Evolutionary conservation across 2,888 invertebrate species (phyloP), one percentile per base, ranked within the genome.

Genomic region (Meloe dianella): DNA sequence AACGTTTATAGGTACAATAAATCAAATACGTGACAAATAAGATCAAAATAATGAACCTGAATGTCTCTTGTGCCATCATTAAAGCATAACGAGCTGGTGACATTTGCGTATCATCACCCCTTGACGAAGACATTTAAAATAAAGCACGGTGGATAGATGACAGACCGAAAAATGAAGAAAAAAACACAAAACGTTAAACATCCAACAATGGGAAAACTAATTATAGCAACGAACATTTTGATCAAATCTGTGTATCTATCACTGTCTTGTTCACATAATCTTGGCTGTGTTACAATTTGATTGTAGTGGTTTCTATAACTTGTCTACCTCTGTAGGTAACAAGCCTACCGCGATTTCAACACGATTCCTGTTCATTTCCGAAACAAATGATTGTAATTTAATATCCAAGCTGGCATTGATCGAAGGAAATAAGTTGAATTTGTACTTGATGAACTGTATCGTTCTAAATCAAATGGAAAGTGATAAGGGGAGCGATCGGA

Each of bases 351-450:
- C 82, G 81, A 82, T 81, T 79, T 80, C 77, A 79, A 81, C 83
- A 83, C 83, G 83, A 81, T 78, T 78, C 73, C 78, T 78, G 77
- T 83, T 83, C 82, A 83, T 84, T 84, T 83, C 83, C 82, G 82
- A 83, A 82, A 83, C 83, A 83, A 84, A 83, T 83, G 82, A 84
- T 82, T 81, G 84, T 82, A 84, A 83, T 84, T 83, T 83, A 78
- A 82, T 83, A 81, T 81, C 78, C 75, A 71, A 68, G 73, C 70
- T 68, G 69, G 77, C 77, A 78, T 74, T 78, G 77, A 80, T 80
- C 79, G 75, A 20, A 74, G 77, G 77, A 79, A 81, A 81, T 81
- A 80, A 80, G 79, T 80, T 74, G 78, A 81, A 79, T 80, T 80
- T 76, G 47, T 47, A 47, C 10, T 74, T 68, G 75, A 72, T 69